Base-by-base conservation (phyloP, 2,888 invertebrate genomes). In the Calliopum simillimum region DNA sequence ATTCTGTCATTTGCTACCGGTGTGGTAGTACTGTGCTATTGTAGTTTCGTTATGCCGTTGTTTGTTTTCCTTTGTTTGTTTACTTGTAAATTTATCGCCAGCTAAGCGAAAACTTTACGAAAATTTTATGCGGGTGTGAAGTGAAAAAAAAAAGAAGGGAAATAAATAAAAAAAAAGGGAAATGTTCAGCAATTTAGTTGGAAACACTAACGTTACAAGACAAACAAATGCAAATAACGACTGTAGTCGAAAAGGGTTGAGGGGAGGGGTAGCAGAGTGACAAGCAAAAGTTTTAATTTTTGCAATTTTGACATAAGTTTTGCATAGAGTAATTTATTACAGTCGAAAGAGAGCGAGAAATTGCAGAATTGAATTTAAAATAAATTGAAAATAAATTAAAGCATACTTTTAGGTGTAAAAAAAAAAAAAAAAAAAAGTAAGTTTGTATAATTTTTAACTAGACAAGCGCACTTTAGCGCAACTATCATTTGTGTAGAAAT, bases 41-140 rank as follows among this genome's bases (percentile, higher is more conserved):
- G 13, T 25, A 49, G 41, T 61, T 55, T 33, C 8, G 44, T 21
- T 14, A 8, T 14, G 25, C 3, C 25, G 19, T 43, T 14, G 19
- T 59, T 59, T 19, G 11, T 12, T 59, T 19, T 59, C 33, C 23
- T 6, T 44, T 44, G 47, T 44, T 66, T 66, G 66, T 46, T 56
- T 67, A 4, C 43, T n/a, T 47, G 58, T 25, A 44, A 67, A 62
- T 68, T 68, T 68, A 62, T 68, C 41, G 68, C 68, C 53, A 41
- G 41, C 68, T 49, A 44, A 51, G 51, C 14, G 62, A 21, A 59
- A 67, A 47, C 13, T 66, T 66, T 33, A 33, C 33, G 33, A 33
- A 46, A 61, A 59, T 25, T 2, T 19, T 46, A 53, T 41, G 51
- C 61, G 68, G 51, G 68, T 44, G 61, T 55, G 6, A 68, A 62